Conservation (phyloP, 1,140 invertebrate genomes). For the Drosophila novamexicana region DNA sequence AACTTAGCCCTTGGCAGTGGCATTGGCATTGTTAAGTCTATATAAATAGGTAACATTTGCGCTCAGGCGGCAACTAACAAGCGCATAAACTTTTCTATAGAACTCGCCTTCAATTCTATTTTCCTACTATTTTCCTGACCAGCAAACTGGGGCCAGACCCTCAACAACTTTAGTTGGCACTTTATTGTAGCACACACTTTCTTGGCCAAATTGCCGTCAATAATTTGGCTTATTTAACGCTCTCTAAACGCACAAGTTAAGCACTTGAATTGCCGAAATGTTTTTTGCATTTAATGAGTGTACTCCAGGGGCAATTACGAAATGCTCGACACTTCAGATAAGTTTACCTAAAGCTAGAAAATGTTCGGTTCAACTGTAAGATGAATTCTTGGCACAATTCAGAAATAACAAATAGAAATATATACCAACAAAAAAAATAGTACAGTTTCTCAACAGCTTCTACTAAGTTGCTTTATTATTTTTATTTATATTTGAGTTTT, state of each 20-base stretch:
- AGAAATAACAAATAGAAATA: no score
- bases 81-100: slow-evolving; percentile 28
- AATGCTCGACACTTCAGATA: not conserved
- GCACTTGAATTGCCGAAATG: slow-evolving; percentile 26
- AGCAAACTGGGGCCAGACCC: not conserved
- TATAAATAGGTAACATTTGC: slow-evolving; percentile 36
- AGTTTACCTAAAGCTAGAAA: not conserved
- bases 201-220: slow-evolving; percentile 28
- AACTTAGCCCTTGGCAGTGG: slow-evolving; percentile 19
- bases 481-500: not conserved
- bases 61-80: not conserved
- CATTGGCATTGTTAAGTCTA: slow-evolving; percentile 29
- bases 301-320: slow-evolving; percentile 32
- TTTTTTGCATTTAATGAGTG: slow-evolving; percentile 18
- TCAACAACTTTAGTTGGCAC: slow-evolving; percentile 6
- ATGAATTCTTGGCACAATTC: no score
- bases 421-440: no score
- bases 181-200: slow-evolving; percentile 24
- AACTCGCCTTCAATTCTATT: slow-evolving; percentile 14
- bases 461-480: not conserved
- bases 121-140: no score
- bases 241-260: slow-evolving; percentile 22
- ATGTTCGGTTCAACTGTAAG: not conserved
- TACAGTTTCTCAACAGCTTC: no score
- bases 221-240: slow-evolving; percentile 52